Conservation (phyloP, 2,888 invertebrate genomes). For the Digitonthophagus gazella region DNA sequence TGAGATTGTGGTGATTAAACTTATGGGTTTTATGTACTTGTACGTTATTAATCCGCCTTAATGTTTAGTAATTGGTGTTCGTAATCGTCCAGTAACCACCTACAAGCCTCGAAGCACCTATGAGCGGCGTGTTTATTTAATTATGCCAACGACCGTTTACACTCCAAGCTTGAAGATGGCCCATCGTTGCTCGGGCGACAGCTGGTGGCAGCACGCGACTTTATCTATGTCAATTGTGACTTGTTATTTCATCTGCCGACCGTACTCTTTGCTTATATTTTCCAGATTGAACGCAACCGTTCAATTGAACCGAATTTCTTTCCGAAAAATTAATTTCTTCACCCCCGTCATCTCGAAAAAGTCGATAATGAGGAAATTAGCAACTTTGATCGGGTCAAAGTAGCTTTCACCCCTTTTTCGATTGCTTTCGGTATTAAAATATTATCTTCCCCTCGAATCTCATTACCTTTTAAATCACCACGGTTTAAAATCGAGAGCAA, state of each 20-base stretch:
- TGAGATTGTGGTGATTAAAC: not conserved
- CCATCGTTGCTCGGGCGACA: slow-evolving; percentile 1
- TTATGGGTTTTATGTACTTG: not conserved
- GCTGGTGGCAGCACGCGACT: slow-evolving; percentile 47
- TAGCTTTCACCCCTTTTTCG: not conserved
- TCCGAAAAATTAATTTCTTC: not conserved
- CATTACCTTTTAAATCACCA: not conserved
- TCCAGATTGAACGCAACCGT: not conserved
- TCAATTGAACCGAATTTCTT: too few species aligned
- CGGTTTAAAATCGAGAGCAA: not conserved
- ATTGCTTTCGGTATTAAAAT: not conserved
- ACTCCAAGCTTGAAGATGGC: slow-evolving; percentile 3
- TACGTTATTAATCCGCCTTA: not conserved
- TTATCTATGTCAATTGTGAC: slow-evolving; percentile 49
- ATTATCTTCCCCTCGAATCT: not conserved
- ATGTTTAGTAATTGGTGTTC: not conserved
- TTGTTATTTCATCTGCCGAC: slow-evolving; percentile 47
- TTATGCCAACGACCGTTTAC: not conserved
- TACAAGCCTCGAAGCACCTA: not conserved
- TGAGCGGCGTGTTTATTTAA: slow-evolving; percentile 8
- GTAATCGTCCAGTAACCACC: not conserved
- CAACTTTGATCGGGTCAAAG: not conserved
- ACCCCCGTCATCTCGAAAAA: too few species aligned
- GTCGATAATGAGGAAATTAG: not conserved
- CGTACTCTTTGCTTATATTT: slow-evolving; percentile 21